A percentile compares a stretch with the other conserved stretches of the same genome.
These are phyloP conservation scores for Pterobdella sp. DNA, from an alignment of 2,888 invertebrate species.

Conservation along the genomic window DNA sequence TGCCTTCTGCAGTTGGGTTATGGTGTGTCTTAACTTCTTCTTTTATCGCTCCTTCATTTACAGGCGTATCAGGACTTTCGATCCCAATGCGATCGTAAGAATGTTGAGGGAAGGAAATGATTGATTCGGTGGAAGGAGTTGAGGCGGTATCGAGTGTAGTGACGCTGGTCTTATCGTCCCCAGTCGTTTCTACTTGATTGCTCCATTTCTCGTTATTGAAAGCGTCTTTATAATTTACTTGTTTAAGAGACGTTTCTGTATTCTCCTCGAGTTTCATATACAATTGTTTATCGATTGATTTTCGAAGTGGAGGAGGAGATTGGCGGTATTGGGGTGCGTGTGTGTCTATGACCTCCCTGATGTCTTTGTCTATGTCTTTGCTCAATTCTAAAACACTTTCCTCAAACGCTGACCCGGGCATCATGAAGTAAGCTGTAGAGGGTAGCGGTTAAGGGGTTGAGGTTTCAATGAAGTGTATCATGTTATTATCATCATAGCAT, in stretches of 20 bases:
- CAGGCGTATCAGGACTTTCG: no score
- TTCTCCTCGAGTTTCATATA: no score
- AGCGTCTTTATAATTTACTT: conserved; percentile 3
- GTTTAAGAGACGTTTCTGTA: background rate
- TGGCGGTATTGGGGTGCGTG: conserved; percentile 2
- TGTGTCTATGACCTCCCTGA: background rate
- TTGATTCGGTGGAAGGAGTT: background rate
- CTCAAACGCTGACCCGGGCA: background rate
- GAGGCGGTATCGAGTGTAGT: background rate
- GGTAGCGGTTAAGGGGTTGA: no score
- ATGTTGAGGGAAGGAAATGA: background rate
- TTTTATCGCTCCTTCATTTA: no score
- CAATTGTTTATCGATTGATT: no score
- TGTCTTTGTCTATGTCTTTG: background rate
- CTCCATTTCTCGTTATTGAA: background rate
- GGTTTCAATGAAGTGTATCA: no score
- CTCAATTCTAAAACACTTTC: background rate
- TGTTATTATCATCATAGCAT: no score
- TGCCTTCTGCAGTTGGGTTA: no score
- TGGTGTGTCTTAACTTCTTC: no score
- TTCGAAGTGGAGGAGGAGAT: conserved; percentile 5
- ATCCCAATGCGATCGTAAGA: background rate
- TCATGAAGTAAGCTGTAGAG: background rate
- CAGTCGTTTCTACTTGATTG: background rate
- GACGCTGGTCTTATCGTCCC: background rate